A percentile compares a stretch with the other conserved stretches of the same genome.
phyloP scores from a whole-genome alignment of 1,140 invertebrate species.

The Scaptomyza pallida region DNA sequence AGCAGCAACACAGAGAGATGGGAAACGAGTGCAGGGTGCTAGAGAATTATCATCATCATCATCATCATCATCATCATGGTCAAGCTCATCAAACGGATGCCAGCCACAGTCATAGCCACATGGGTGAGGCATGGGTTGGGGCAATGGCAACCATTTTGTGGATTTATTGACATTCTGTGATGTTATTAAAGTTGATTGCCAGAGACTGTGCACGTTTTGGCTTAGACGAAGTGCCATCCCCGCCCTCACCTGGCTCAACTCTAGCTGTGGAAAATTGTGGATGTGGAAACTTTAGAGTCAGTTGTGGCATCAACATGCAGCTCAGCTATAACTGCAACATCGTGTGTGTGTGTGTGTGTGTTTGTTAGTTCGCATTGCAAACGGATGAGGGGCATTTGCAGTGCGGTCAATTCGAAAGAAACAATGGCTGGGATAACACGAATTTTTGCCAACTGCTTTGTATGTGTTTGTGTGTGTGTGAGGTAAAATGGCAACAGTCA shows the following conservation, averaged over 20 bases:
- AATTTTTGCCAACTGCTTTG: slow-evolving; percentile 28
- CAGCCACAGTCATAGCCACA: slow-evolving; percentile 21
- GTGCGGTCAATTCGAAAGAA: slow-evolving; percentile 75
- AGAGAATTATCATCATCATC: slow-evolving; percentile 10
- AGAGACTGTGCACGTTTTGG: slow-evolving; percentile 78
- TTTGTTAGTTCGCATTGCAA: slow-evolving; percentile 7
- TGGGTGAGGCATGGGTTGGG: slow-evolving; percentile 9
- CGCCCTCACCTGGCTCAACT: neutral
- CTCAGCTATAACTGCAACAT: slow-evolving; percentile 14
- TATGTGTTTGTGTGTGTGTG: slow-evolving; percentile 8
- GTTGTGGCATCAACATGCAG: slow-evolving; percentile 37
- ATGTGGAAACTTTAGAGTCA: slow-evolving; percentile 1
- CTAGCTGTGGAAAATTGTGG: neutral
- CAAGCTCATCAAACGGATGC: slow-evolving; percentile 42
- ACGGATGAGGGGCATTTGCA: slow-evolving; percentile 31
- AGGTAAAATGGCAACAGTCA: slow-evolving; percentile 36
- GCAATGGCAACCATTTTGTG: slow-evolving; percentile 70
- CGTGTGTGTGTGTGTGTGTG: slow-evolving; percentile 10
- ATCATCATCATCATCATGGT: slow-evolving; percentile 45
- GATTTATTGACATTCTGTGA: slow-evolving; percentile 83
- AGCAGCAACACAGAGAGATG: neutral
- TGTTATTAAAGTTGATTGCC: slow-evolving; percentile 83
- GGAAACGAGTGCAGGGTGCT: neutral
- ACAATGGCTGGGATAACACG: slow-evolving; percentile 59
- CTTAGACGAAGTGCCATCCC: slow-evolving; percentile 61